Percentiles rank a stretch among this genome's conserved stretches.
These are phyloP conservation scores for Chromobotia macracanthus DNA, from an alignment of 2,797 vertebrate species.

Conservation along the genomic window DNA sequence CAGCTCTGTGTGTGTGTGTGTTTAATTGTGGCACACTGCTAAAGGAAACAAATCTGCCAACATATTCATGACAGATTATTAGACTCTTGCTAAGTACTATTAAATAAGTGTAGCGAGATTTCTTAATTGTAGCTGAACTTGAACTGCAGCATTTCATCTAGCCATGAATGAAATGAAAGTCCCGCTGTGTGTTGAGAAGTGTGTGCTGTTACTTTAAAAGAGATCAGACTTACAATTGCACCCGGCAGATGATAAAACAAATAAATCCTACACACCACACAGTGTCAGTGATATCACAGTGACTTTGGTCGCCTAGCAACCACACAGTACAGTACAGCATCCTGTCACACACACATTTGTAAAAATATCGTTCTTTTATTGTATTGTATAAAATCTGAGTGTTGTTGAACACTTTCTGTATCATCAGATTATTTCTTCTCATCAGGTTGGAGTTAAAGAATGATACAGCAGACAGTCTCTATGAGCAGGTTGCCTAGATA, in stretches of 20 bases:
- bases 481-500: constrained; percentile 75
- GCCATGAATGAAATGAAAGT: too few relatives aligned
- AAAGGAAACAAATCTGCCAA: neutral
- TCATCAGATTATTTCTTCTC: constrained; percentile 44
- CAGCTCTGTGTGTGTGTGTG: neutral
- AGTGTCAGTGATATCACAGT: too few relatives aligned
- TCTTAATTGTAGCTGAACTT: too few relatives aligned
- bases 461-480: constrained; percentile 56
- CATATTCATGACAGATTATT: neutral
- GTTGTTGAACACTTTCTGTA: too few relatives aligned
- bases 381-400: neutral
- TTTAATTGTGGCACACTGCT: neutral
- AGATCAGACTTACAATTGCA: neutral
- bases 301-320: neutral
- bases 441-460: constrained; percentile 44
- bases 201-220: neutral
- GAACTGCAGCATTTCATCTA: too few relatives aligned
- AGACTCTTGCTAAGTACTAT: too few relatives aligned
- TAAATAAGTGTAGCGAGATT: too few relatives aligned
- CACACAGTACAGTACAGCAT: neutral
- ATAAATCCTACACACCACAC: too few relatives aligned
- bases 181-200: neutral
- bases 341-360: neutral
- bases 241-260: too few relatives aligned
- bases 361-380: neutral